Evolutionary conservation across 2,113 vertebrate species (phyloP), one percentile per base, ranked within the genome.

Genomic region (Megaceryle torquata): DNA sequence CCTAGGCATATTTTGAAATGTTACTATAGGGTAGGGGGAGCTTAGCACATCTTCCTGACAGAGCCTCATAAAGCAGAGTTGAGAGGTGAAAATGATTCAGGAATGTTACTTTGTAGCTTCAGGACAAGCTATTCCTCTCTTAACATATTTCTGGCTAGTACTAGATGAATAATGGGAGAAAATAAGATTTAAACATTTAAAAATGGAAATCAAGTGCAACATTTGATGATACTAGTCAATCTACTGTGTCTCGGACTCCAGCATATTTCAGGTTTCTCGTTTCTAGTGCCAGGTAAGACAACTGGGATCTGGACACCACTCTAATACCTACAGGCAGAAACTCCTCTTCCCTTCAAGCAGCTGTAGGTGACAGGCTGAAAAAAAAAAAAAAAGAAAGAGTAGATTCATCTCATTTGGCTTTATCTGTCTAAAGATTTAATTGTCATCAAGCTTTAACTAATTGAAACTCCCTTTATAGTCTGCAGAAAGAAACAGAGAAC

Each of bases 1-100:
- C 88, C 79, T 71, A 92, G 92, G 57, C 63, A 61, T 85, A 56
- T 53, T 93, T 89, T 90, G 70, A 96, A 97, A 97, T 94, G 90
- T 90, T 97, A 93, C 89, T 85, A 41, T 33, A 61, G 78, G 33
- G 50, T 61, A 69, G 74, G 67, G 75, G 76, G 35, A 91, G 29
- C 93, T 92, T 91, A 17, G 4, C 59, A 60, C 46, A 75, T 87
- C 53, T 94, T 81, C 68, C 50, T 89, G 88, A 92, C 61, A 72
- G 20, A 91, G 51, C 80, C 21, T 44, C 59, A 74, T 94, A 86
- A 90, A 94, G 75, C 26, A 82, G 24, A 78, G n/a, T 70, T 0
- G 25, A 87, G 87, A 74, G 85, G 82, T 86, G 85, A 91, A 94
- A 93, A 92, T 84, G 18, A 82, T 85, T 83, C 79, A 65, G 50